Evolutionary conservation across 2,888 invertebrate species (phyloP).

Genomic region (Agriopis marginaria): DNA sequence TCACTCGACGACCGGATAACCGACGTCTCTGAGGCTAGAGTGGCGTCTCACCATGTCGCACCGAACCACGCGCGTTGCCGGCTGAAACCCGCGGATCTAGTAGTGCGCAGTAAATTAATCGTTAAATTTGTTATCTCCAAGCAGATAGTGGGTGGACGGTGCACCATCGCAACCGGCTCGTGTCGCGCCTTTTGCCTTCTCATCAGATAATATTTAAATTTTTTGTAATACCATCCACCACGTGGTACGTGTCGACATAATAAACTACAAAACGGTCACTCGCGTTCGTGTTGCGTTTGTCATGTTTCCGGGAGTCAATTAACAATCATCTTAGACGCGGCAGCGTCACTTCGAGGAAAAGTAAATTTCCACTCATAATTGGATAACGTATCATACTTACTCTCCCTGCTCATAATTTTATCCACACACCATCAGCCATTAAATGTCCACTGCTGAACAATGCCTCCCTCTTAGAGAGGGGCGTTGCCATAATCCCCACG

Average conservation of each 20-base stretch:
- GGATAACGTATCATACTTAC: background rate
- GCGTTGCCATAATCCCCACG: no score
- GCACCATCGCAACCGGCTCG: background rate
- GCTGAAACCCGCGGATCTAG: background rate
- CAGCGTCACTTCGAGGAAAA: constrained; percentile 6
- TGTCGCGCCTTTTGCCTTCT: background rate
- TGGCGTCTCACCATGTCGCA: background rate
- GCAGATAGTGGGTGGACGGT: background rate
- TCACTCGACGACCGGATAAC: background rate
- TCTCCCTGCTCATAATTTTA: no score
- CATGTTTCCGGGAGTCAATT: constrained; percentile 5
- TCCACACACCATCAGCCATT: no score
- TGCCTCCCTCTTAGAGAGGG: no score
- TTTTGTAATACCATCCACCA: no score
- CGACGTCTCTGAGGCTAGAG: no score
- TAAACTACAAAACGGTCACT: background rate
- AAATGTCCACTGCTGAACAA: no score
- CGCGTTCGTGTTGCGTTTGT: background rate
- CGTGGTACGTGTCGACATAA: background rate
- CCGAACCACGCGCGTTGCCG: background rate
- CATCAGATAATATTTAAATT: background rate
- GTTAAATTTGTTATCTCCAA: constrained; percentile 6
- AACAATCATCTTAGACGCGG: background rate
- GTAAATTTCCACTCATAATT: background rate
- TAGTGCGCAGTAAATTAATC: constrained; percentile 9